Base-by-base conservation (phyloP, 1,140 invertebrate species). In the Micrasema minimum region DNA sequence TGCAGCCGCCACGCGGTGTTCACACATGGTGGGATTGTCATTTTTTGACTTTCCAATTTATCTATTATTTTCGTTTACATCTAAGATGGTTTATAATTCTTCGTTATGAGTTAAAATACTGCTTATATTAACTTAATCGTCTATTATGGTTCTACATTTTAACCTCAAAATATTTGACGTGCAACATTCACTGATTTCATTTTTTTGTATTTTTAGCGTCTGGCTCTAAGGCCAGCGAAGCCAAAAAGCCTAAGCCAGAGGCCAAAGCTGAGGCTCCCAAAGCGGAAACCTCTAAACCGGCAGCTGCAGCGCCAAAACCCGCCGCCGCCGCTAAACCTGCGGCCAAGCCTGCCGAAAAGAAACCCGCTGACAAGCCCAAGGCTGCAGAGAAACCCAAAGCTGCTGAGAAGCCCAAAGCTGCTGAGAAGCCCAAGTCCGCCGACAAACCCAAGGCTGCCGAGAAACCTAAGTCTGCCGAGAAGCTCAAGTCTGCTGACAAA, bases 381-480 rank as follows among this genome's bases (percentile, higher is more conserved):
- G 80, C 85, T 59, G 74, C 82, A 23, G 81, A 85, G 31, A 84
- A 86, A 53, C 77, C 85, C 41, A 76, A 83, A 41, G 61, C 82
- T 14, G 78, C 82, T 53, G 86, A 87, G 79, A 76, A 81, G 45
- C 80, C 77, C 3, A 86, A 87, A 72, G 69, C 83, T 62, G 80
- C 83, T 14, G 77, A 85, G 0, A 87, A 87, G 71, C 76, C 82
- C 61, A 64, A 64, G 20, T 76, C 80, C 50, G 73, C 81, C 75
- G 74, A 37, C 75, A 78, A 57, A 76, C 77, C 84, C 18, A 85
- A 85, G 79, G 69, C 57, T 75, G 83, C 83, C n/a, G 79, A 84
- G 2, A 89, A 90, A 77, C 75, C 86, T 55, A 86, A 85, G 65
- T 82, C 85, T 7, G 86, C 87, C 79, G 85, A 78, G 11, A 73